phyloP scores from a whole-genome alignment of 1,140 invertebrate species.

The Neuroterus valhalla region DNA sequence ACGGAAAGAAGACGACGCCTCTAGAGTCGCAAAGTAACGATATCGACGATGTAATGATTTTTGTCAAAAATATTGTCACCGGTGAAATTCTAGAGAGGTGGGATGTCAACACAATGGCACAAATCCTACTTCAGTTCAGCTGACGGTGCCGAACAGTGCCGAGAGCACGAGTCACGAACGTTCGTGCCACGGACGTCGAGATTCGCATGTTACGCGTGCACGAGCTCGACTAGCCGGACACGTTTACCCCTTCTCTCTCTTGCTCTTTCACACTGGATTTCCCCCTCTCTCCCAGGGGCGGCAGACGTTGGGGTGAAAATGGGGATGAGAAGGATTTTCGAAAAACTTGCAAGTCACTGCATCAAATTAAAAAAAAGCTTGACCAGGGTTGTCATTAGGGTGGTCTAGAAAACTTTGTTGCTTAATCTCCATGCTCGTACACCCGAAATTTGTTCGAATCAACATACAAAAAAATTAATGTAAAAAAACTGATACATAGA shows the following conservation, averaged over 20 bases:
- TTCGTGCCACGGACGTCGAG: conserved; percentile 23
- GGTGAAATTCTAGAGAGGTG: neutral
- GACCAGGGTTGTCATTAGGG: no score
- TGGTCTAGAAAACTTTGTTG: no score
- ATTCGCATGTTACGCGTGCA: conserved; percentile 38
- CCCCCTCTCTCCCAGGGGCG: conserved; percentile 9
- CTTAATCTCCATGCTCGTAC: no score
- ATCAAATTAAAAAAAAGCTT: no score
- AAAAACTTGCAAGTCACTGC: neutral
- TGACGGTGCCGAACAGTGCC: conserved; percentile 18
- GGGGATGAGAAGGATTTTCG: neutral
- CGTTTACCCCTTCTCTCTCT: conserved; percentile 33
- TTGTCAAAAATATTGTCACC: neutral
- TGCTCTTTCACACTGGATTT: conserved; percentile 18
- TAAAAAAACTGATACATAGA: no score
- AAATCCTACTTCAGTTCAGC: conserved; percentile 15
- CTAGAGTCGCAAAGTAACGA: conserved; percentile 9
- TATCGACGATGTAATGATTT: neutral
- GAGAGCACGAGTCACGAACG: conserved; percentile 26
- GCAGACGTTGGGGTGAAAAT: neutral
- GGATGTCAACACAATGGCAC: conserved; percentile 29
- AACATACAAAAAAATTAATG: no score
- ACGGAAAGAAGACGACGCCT: conserved; percentile 3
- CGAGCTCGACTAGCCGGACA: conserved; percentile 33
- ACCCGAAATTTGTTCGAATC: no score